Percentiles rank a stretch among this genome's conserved stretches.
These are phyloP conservation scores for Heliothis peltigera DNA, from an alignment of 2,888 invertebrate species.

Conservation along the genomic window DNA sequence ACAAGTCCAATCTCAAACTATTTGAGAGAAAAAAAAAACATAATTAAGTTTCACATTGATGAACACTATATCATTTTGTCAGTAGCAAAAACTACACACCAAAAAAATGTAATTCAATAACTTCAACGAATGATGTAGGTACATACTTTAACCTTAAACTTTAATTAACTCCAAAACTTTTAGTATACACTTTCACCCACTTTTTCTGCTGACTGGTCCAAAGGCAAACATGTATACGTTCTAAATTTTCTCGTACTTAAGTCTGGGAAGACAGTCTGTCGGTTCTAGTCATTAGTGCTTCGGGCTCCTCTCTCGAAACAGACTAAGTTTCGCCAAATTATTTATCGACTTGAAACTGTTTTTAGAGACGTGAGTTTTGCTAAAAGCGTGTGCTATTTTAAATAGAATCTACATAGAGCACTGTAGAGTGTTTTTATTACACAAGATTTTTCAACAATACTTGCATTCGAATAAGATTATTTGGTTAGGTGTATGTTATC, in stretches of 20 bases:
- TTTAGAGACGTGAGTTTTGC: conserved; percentile 14
- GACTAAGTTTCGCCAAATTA: conserved; percentile 44
- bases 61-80: too few relatives aligned
- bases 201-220: not conserved
- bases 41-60: too few relatives aligned
- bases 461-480: conserved; percentile 6
- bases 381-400: conserved; percentile 11
- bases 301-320: conserved; percentile 42
- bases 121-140: too few relatives aligned
- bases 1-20: too few relatives aligned
- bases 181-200: not conserved
- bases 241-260: conserved; percentile 24
- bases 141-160: too few relatives aligned
- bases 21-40: too few relatives aligned
- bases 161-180: too few relatives aligned
- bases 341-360: conserved; percentile 36
- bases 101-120: too few relatives aligned
- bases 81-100: too few relatives aligned
- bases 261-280: conserved; percentile 39
- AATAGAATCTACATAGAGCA: conserved; percentile 5
- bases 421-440: not conserved
- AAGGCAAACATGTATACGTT: conserved; percentile 21
- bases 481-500: too few relatives aligned
- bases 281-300: conserved; percentile 53
- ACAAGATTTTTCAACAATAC: not conserved